phyloP scores from a whole-genome alignment of 1,140 invertebrate species.

The Batillaria attramentaria region DNA sequence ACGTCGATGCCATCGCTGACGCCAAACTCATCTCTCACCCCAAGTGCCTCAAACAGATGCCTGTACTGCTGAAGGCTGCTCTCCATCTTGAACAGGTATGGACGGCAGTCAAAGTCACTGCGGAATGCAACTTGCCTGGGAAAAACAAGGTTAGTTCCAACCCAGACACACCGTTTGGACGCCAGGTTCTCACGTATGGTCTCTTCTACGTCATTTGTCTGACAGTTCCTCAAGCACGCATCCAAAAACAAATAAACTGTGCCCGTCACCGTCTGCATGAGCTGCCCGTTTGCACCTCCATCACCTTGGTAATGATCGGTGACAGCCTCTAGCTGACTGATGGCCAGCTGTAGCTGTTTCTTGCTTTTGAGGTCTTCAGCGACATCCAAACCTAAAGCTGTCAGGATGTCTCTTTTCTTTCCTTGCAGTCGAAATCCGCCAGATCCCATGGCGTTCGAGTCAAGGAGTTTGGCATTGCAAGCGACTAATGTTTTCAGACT shows the following conservation, averaged over 20 bases:
- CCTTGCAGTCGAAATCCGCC: background rate
- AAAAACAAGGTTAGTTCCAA: conserved; percentile 32
- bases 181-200: background rate
- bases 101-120: conserved; percentile 35
- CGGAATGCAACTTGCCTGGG: conserved; percentile 39
- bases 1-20: conserved; percentile 17
- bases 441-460: background rate
- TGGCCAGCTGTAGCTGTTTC: background rate
- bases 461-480: conserved; percentile 22
- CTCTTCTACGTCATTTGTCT: background rate
- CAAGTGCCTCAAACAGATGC: conserved; percentile 35
- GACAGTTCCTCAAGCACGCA: background rate
- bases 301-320: background rate
- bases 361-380: background rate
- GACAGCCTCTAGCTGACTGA: background rate
- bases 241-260: background rate
- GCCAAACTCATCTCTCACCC: conserved; percentile 39
- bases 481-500: conserved; percentile 19
- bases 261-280: too few relatives aligned
- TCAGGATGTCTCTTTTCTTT: conserved; percentile 10
- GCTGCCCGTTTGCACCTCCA: background rate
- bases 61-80: background rate
- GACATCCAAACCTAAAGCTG: background rate
- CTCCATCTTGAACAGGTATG: conserved; percentile 43
- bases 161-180: conserved; percentile 26